Evolutionary conservation across 2,113 vertebrate species (phyloP).

Genomic region (Tetrao urogallus): DNA sequence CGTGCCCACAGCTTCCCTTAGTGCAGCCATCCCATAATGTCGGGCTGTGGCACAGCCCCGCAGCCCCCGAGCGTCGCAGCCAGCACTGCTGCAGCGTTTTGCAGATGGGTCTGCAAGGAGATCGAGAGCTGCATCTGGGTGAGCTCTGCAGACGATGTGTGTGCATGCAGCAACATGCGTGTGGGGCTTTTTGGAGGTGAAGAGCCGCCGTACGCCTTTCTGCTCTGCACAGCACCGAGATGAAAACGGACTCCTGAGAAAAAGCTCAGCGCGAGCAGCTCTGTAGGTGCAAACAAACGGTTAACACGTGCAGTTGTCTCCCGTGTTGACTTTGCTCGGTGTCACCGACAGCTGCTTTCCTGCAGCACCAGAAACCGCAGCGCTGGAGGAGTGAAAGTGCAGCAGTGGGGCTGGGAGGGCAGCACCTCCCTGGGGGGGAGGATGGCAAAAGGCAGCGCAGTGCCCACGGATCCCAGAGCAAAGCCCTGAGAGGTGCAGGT

Average conservation of each 20-base stretch:
- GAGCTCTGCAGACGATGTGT: neutral
- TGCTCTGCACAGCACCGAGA: neutral
- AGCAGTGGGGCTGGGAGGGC: neutral
- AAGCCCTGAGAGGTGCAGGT: neutral
- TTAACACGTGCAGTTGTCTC: conserved; percentile 17
- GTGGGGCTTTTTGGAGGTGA: neutral
- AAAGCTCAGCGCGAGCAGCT: neutral
- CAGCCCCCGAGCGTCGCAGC: fast-evolving
- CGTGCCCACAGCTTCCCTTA: neutral
- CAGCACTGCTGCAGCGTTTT: neutral
- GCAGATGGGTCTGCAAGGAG: neutral
- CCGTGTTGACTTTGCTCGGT: neutral
- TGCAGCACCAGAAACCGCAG: conserved; percentile 1
- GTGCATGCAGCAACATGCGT: neutral
- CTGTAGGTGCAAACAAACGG: neutral
- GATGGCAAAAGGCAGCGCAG: neutral
- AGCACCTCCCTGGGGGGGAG: conserved; percentile 14
- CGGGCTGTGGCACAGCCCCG: neutral
- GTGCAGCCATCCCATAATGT: fast-evolving
- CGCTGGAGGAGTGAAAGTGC: neutral
- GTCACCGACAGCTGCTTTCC: neutral
- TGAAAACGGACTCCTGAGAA: neutral
- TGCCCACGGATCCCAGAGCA: too few species aligned
- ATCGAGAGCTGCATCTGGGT: neutral
- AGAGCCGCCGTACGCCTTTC: neutral